phyloP scores from a whole-genome alignment of 2,113 vertebrate genomes.

The Solea solea region DNA sequence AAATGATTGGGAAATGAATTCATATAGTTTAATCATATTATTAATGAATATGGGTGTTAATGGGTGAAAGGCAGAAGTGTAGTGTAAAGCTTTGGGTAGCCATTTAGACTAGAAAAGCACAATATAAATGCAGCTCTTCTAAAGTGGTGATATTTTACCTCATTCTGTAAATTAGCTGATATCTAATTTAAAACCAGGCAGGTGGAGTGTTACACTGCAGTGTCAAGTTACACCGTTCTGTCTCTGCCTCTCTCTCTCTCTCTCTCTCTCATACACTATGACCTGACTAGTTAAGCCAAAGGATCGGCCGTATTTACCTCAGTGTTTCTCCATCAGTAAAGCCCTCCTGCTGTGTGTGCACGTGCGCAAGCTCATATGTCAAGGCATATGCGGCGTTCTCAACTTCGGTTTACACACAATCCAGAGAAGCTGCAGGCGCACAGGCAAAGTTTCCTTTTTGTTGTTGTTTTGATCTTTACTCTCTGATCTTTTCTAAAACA shows the following conservation, averaged over 20 bases:
- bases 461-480: slow-evolving; percentile 16
- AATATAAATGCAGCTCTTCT: not conserved
- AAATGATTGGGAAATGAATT: too few species aligned
- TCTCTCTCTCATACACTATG: slow-evolving; percentile 15
- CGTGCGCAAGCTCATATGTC: slow-evolving; percentile 34
- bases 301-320: slow-evolving; percentile 50
- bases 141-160: not conserved
- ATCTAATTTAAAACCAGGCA: slow-evolving; percentile 28
- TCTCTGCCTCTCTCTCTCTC: slow-evolving; percentile 13
- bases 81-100: too few species aligned
- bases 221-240: slow-evolving; percentile 17
- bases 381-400: slow-evolving; percentile 10
- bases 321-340: slow-evolving; percentile 21
- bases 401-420: slow-evolving; percentile 25
- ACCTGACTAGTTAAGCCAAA: slow-evolving; percentile 46
- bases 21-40: too few species aligned
- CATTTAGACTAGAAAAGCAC: too few species aligned
- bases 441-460: not conserved
- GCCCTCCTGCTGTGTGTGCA: slow-evolving; percentile 11
- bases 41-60: too few species aligned
- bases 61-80: too few species aligned
- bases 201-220: not conserved
- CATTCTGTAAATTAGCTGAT: slow-evolving; percentile 33
- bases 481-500: too few species aligned
- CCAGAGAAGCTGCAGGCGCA: slow-evolving; percentile 8